These are phyloP conservation scores for Ricordea florida DNA, from an alignment of 92 coral and sea anemone genomes.

Conservation along the genomic window DNA sequence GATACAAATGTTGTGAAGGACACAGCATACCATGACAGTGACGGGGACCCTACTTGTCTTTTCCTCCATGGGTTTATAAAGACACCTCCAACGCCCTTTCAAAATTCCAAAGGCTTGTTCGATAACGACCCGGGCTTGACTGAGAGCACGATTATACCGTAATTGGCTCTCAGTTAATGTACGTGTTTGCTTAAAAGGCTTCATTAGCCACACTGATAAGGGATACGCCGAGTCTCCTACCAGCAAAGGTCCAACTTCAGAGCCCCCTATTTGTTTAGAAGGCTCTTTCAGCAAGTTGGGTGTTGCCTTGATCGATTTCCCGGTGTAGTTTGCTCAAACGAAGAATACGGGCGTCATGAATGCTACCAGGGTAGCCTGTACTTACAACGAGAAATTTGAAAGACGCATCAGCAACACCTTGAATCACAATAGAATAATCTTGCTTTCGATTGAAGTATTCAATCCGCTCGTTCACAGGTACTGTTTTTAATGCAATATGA, in stretches of 20 bases:
- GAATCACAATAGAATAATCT: slow-evolving; percentile 38
- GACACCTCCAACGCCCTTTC: slow-evolving; percentile 50
- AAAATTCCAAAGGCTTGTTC: slow-evolving; percentile 59
- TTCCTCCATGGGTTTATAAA: slow-evolving; percentile 47
- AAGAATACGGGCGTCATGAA: slow-evolving; percentile 53
- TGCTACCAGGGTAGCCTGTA: slow-evolving; percentile 57
- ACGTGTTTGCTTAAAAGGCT: slow-evolving; percentile 6
- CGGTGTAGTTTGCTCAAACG: slow-evolving; percentile 40
- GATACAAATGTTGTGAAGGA: slow-evolving; percentile 37
- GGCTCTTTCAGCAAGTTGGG: slow-evolving; percentile 36
- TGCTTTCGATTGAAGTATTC: slow-evolving; percentile 55
- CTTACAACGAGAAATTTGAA: slow-evolving; percentile 40
- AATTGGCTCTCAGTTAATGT: slow-evolving; percentile 40
- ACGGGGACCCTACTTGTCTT: slow-evolving; percentile 47
- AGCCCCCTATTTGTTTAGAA: slow-evolving; percentile 25
- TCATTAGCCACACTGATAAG: slow-evolving; percentile 40
- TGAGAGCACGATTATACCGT: slow-evolving; percentile 35
- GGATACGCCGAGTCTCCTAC: slow-evolving; percentile 58
- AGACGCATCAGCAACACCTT: slow-evolving; percentile 53
- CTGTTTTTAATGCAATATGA: slow-evolving; percentile 54
- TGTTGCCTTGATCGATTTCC: slow-evolving; percentile 42
- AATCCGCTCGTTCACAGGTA: slow-evolving; percentile 34
- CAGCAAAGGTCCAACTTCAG: slow-evolving; percentile 34
- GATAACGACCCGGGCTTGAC: slow-evolving; percentile 50
- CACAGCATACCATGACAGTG: slow-evolving; percentile 52